Evolutionary conservation across 2,888 invertebrate species (phyloP).

Genomic region (Plebejus melissa): DNA sequence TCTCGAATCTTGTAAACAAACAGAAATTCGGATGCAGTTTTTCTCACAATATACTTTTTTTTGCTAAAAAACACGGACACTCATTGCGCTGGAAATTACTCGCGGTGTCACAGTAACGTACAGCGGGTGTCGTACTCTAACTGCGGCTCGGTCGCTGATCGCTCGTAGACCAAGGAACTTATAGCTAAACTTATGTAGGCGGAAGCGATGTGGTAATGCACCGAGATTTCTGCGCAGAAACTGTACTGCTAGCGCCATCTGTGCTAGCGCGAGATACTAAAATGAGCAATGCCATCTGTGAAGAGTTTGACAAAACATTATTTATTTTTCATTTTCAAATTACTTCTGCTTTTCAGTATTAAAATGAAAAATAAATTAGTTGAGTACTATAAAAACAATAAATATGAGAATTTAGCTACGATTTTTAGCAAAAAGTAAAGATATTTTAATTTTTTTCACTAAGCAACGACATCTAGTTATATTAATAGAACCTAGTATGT

Average conservation of each 20-base stretch:
- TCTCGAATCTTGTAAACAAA: constrained; percentile 34
- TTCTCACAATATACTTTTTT: constrained; percentile 37
- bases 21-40: constrained; percentile 33
- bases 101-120: constrained; percentile 33
- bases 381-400: not conserved
- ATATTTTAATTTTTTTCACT: not conserved
- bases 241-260: constrained; percentile 32
- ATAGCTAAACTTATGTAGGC: constrained; percentile 38
- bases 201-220: constrained; percentile 37
- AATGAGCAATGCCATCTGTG: constrained; percentile 29
- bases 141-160: constrained; percentile 34
- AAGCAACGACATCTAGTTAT: not conserved
- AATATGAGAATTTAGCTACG: too few relatives aligned
- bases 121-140: constrained; percentile 35
- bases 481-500: not conserved
- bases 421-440: not conserved
- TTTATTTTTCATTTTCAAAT: not conserved
- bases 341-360: not conserved
- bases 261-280: not conserved
- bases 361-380: not conserved
- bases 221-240: constrained; percentile 34
- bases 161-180: constrained; percentile 27
- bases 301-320: not conserved
- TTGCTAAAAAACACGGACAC: constrained; percentile 36
- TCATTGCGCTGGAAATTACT: constrained; percentile 36